Base-by-base conservation (phyloP, 1,140 invertebrate genomes). In the Drosophila malerkotliana region DNA sequence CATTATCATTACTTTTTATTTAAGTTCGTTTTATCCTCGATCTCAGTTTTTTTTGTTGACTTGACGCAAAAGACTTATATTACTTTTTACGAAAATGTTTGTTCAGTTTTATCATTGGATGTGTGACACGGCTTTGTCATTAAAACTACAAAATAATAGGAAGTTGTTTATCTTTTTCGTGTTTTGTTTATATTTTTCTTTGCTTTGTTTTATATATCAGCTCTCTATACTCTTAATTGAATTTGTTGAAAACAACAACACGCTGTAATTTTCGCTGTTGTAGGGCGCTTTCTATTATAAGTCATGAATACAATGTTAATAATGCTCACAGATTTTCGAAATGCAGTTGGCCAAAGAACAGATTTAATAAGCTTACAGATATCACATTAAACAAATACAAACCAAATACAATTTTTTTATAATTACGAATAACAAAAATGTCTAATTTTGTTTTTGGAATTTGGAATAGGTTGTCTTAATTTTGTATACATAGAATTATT, bases 121-220 rank as follows among this genome's bases (percentile, higher is more conserved):
- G 18, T 60, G 37, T 48, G 58, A 73, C 56, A 80, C 15, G 71
- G 49, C 53, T 81, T 59, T 72, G 67, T 77, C 73, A 73, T 78
- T 87, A 87, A 75, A 88, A 85, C 83, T 87, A 87, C 74, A 82
- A 85, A 85, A 85, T 85, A 87, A 81, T 85, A 85, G 82, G 82
- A 85, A 85, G 81, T 77, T 80, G 83, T 71, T 80, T 39, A 52
- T 54, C 45, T 45, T 64, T 53, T 51, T 41, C 57, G 57, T 60
- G n/a, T 64, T 30, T 69, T 26, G 28, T 56, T 55, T 44, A 15
- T 18, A 44, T 44, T 18, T 41, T 37, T 15, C 5, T 5, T 68
- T 57, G 54, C 64, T 32, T 62, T 48, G 56, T 62, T 56, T 56
- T 37, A 69, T 69, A 68, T 26, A 69, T 69, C 62, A 68, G 66